Conservation (phyloP, 2,113 vertebrate genomes). For the Lates calcarifer region DNA sequence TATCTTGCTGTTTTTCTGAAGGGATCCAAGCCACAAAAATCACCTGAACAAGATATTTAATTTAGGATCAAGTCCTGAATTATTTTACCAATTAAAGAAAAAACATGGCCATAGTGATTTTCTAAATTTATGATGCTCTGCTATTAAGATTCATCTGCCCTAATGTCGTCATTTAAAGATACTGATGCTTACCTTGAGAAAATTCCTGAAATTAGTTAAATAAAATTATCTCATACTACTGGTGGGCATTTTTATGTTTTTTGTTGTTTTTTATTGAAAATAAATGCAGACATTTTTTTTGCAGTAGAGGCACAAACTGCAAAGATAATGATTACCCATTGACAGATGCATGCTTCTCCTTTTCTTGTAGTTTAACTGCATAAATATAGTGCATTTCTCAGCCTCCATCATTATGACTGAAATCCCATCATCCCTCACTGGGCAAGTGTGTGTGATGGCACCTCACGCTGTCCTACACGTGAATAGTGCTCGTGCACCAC, state of each 20-base stretch:
- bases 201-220: background rate
- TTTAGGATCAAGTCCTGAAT: background rate
- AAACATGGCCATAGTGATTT: background rate
- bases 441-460: conserved; percentile 39
- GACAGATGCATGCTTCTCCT: background rate
- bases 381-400: conserved; percentile 7
- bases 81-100: background rate
- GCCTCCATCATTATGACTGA: conserved; percentile 24
- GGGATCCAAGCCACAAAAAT: background rate
- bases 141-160: background rate
- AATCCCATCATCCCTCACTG: conserved; percentile 48
- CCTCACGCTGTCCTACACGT: conserved; percentile 80
- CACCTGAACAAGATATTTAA: background rate
- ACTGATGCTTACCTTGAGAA: background rate
- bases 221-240: background rate
- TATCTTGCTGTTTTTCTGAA: conserved; percentile 16
- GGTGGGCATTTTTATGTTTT: background rate
- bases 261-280: background rate
- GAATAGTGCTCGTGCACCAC: conserved; percentile 63
- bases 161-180: background rate
- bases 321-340: background rate
- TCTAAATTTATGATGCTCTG: background rate
- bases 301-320: background rate
- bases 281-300: background rate
- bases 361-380: conserved; percentile 6